A percentile compares a stretch with the other conserved stretches of the same genome.
These are phyloP conservation scores for Dromococcyx pavoninus DNA, from an alignment of 2,797 vertebrate genomes.

Conservation along the genomic window DNA sequence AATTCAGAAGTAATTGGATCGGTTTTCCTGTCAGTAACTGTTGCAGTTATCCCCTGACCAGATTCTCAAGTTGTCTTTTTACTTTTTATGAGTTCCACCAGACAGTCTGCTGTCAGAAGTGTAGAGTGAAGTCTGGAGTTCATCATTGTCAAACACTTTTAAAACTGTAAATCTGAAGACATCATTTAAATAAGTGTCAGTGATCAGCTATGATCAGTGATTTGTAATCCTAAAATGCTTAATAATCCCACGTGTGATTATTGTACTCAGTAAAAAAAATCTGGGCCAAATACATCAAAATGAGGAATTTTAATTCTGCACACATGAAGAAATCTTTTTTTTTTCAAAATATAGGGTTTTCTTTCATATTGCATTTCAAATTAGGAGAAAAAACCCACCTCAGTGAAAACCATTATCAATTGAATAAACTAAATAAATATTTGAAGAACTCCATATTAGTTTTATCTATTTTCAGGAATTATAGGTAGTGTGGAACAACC, in stretches of 20 bases:
- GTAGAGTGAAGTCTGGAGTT: background rate
- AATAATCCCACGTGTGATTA: background rate
- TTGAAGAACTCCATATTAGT: background rate
- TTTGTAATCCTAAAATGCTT: background rate
- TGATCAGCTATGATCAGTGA: background rate
- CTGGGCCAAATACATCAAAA: background rate
- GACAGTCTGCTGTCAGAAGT: background rate
- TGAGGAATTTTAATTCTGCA: background rate
- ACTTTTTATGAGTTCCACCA: background rate
- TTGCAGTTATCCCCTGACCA: background rate
- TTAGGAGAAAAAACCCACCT: background rate
- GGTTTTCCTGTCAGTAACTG: background rate
- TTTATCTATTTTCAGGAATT: background rate
- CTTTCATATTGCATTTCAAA: background rate
- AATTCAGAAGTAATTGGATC: background rate
- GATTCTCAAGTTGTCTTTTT: background rate
- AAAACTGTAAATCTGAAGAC: background rate
- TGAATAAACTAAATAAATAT: background rate
- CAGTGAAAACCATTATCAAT: background rate
- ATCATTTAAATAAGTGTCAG: background rate
- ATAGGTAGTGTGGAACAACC: background rate
- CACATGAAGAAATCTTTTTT: background rate
- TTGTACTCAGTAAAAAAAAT: background rate
- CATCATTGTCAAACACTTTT: background rate
- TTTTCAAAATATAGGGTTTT: fast-evolving